These are phyloP conservation scores for Pseudomyrmex pallidus DNA, from an alignment of 1,140 invertebrate species.

Conservation along the genomic window DNA sequence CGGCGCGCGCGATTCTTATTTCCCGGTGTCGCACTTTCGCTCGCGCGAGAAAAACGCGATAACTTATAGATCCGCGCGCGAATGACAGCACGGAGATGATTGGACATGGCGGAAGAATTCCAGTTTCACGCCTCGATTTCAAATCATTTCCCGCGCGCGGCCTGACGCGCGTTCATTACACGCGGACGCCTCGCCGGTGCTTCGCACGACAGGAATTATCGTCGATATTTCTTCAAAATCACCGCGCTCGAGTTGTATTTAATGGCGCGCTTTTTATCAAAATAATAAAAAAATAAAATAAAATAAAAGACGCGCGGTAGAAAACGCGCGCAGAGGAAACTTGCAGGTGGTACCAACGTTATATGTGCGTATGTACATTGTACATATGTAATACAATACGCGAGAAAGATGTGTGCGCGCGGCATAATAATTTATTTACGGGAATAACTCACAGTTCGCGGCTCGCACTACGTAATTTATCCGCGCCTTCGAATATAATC, in stretches of 20 bases:
- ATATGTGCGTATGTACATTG: no score
- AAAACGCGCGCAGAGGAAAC: no score
- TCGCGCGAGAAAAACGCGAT: slow-evolving; percentile 41
- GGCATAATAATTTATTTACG: slow-evolving; percentile 40
- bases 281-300: no score
- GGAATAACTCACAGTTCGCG: slow-evolving; percentile 41
- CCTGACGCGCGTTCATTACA: slow-evolving; percentile 24
- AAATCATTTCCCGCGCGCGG: background rate
- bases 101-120: slow-evolving; percentile 44
- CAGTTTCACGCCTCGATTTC: slow-evolving; percentile 40
- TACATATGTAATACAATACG: background rate
- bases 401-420: background rate
- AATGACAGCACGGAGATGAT: slow-evolving; percentile 50
- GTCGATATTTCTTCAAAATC: background rate
- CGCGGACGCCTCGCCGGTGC: background rate
- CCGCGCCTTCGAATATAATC: slow-evolving; percentile 42
- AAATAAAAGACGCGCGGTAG: no score
- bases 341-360: background rate
- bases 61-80: slow-evolving; percentile 62
- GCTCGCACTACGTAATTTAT: slow-evolving; percentile 40
- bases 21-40: slow-evolving; percentile 51
- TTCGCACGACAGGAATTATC: slow-evolving; percentile 38
- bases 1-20: slow-evolving; percentile 32
- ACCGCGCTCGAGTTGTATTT: background rate
- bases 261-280: background rate